Base-by-base conservation (phyloP, 1,140 invertebrate genomes). In the Bombus vancouverensis region DNA sequence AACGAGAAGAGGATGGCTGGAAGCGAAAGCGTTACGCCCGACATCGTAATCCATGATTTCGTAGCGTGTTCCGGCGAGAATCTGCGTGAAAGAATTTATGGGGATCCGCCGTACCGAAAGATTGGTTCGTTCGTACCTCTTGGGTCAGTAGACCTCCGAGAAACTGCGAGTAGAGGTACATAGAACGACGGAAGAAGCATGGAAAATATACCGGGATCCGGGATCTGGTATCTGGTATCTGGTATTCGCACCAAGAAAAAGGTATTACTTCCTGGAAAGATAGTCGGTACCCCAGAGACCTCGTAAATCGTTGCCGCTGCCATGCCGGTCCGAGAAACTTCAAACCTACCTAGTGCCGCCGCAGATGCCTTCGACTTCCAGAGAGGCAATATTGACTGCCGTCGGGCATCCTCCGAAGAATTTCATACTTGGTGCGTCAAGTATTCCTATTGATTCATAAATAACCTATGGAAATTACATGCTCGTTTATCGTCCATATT, bases 241-340 rank as follows among this genome's bases (percentile, higher is more conserved):
- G 86, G 89, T 90, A 90, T 90, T 90, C 88, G 88, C 83, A 70
- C 83, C 86, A 87, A 85, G 88, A 90, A 90, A 87, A 90, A 90
- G 89, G 89, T 85, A 90, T 90, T 90, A 90, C 89, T 90, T 90
- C 86, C 88, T 90, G 79, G 88, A 76, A 90, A 90, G 89, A 90
- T 90, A 90, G 89, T 85, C 89, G 81, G 88, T 90, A 80, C 89
- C 89, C 88, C n/a, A 62, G 89, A 83, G 89, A 90, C 86, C 89
- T 90, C 89, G 89, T 90, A 90, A 90, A 90, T 90, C 89, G 89
- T 90, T 72, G 80, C 39, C 47, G 18, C 47, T 53, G 47, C 47
- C 18, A 53, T 75, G 86, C 79, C 37, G 86, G 76, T 83, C 89
- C 82, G 82, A 88, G 88, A 86, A 90, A 90, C 89, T 90, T 90